These are phyloP conservation scores for Chelonoidis abingdonii DNA, from an alignment of 2,113 vertebrate species.

Conservation along the genomic window DNA sequence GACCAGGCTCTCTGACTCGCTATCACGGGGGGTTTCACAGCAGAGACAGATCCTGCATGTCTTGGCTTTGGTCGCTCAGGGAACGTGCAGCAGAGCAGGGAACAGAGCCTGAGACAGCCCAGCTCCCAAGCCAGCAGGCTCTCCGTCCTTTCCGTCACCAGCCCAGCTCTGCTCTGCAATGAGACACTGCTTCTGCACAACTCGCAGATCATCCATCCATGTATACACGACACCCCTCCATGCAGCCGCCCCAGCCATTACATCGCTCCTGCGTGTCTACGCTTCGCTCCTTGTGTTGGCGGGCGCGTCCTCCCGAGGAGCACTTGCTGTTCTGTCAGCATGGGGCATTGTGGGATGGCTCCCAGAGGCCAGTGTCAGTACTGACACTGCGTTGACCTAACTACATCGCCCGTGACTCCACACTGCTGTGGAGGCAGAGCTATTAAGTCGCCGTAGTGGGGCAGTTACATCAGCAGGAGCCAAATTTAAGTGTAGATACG, in stretches of 20 bases:
- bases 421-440: fast-evolving
- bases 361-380: neutral
- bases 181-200: neutral
- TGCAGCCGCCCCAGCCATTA: neutral
- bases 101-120: neutral
- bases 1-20: neutral
- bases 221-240: neutral
- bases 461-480: neutral
- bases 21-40: neutral
- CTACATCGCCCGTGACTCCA: too few species aligned
- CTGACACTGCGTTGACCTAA: too few species aligned
- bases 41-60: too few species aligned
- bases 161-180: neutral
- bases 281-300: neutral
- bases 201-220: neutral
- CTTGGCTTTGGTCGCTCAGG: neutral
- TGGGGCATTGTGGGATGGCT: neutral
- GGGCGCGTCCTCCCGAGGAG: neutral
- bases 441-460: neutral
- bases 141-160: neutral
- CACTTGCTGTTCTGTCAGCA: neutral
- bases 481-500: neutral
- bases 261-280: neutral
- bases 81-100: neutral
- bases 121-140: neutral